Percentiles rank a stretch among this genome's conserved stretches.
phyloP scores from a whole-genome alignment of 2,888 invertebrate genomes.

The Ophioninae sp. region DNA sequence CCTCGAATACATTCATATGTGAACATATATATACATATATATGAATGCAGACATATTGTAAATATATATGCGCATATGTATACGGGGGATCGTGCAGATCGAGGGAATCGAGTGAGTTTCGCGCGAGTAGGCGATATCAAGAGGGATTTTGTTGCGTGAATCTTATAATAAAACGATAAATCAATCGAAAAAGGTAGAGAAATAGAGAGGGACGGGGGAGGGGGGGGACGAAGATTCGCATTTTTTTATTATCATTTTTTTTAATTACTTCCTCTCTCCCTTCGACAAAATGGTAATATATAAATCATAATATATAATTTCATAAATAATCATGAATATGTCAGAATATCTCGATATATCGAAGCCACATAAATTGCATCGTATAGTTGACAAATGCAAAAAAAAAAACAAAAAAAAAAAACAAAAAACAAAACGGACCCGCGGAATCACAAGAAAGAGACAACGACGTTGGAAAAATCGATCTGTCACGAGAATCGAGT shows the following conservation, averaged over 20 bases:
- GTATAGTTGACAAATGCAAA: not conserved
- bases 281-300: constrained; percentile 53
- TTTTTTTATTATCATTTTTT: constrained; percentile 22
- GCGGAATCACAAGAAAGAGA: not conserved
- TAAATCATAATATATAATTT: constrained; percentile 53
- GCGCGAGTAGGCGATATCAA: constrained; percentile 58
- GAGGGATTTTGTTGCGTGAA: constrained; percentile 59
- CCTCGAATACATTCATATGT: constrained; percentile 34
- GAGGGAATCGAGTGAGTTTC: constrained; percentile 29
- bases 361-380: constrained; percentile 44
- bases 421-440: not conserved
- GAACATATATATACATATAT: constrained; percentile 14
- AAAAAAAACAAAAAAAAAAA: constrained; percentile 14
- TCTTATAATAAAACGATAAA: constrained; percentile 63
- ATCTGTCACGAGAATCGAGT: constrained; percentile 3
- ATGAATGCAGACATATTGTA: constrained; percentile 21
- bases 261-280: constrained; percentile 19
- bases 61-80: constrained; percentile 29
- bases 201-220: not conserved
- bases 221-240: constrained; percentile 9
- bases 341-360: constrained; percentile 3
- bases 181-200: constrained; percentile 55
- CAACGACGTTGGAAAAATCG: not conserved
- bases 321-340: constrained; percentile 43
- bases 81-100: constrained; percentile 34